Evolutionary conservation across 2,113 vertebrate genomes (phyloP), one percentile per base, ranked within the genome.

Genomic region (Plecturocebus donacophilus): DNA sequence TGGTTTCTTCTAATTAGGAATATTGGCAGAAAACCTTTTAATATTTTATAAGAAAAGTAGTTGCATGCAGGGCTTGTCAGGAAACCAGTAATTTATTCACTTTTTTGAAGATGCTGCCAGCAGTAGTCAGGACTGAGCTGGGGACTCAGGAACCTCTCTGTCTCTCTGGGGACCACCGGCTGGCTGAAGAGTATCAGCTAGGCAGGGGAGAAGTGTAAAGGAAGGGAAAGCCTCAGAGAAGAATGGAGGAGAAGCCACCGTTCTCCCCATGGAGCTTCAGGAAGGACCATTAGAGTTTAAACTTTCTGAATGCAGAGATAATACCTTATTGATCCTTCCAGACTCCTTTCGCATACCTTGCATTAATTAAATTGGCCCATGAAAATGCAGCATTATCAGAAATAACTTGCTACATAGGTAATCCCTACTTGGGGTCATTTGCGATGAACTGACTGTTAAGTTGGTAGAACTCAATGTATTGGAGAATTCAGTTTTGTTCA

Each of bases 1-100:
- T 68, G 20, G 35, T 58, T 66, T 93, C 80, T 91, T 95, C 95
- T 95, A 87, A 96, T 97, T 93, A 97, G 90, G 79, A 75, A 91
- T 92, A 94, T 90, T 91, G 93, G 96, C 73, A 68, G 93, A 93
- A 97, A 92, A 45, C 10, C 73, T 94, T 94, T 97, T 94, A 95
- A 97, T 97, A 96, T 97, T 97, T 97, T 94, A 97, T 96, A 86
- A 94, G 93, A 81, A 96, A 83, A 95, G 77, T 79, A 54, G 82
- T 20, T 61, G 42, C 47, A n/a, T 56, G 13, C 9, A 70, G 11
- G 27, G 38, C 71, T 91, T 90, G 83, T 89, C 32, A 93, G 83
- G 58, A 82, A 94, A 70, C 64, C 58, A 83, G 90, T 70, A 88
- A 89, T 96, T 68, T 93, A 64, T 58, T 92, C 58, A 88, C 13